Conservation (phyloP, 2,888 invertebrate genomes). For the Pyrgus malvae region DNA sequence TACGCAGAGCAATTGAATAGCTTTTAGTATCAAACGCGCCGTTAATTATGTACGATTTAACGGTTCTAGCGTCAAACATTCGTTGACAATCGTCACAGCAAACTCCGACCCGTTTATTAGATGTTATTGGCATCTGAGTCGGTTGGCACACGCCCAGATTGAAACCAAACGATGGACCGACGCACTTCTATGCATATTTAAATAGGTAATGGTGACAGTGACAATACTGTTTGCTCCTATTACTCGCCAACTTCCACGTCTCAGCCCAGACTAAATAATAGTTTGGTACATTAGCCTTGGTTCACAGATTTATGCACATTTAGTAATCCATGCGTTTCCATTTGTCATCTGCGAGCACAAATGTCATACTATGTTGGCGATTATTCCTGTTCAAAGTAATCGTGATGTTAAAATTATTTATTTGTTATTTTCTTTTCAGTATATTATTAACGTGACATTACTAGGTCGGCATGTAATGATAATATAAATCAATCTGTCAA, state of each 20-base stretch:
- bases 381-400: too few species aligned
- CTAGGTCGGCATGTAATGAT: too few species aligned
- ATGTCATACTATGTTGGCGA: too few species aligned
- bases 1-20: neutral
- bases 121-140: conserved; percentile 47
- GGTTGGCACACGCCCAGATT: conserved; percentile 57
- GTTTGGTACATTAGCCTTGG: conserved; percentile 3
- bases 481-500: too few species aligned
- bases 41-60: neutral
- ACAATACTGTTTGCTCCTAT: conserved; percentile 31
- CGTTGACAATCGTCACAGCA: conserved; percentile 28
- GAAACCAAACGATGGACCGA: conserved; percentile 52
- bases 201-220: conserved; percentile 29
- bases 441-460: too few species aligned
- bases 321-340: neutral
- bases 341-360: too few species aligned
- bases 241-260: conserved; percentile 21
- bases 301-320: neutral
- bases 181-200: conserved; percentile 48
- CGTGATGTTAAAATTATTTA: too few species aligned
- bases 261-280: conserved; percentile 29
- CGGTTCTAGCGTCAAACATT: conserved; percentile 21
- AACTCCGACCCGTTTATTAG: conserved; percentile 45
- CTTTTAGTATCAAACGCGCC: neutral
- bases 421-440: too few species aligned